Evolutionary conservation across 2,888 invertebrate species (phyloP).

Genomic region (Agrotis segetum): DNA sequence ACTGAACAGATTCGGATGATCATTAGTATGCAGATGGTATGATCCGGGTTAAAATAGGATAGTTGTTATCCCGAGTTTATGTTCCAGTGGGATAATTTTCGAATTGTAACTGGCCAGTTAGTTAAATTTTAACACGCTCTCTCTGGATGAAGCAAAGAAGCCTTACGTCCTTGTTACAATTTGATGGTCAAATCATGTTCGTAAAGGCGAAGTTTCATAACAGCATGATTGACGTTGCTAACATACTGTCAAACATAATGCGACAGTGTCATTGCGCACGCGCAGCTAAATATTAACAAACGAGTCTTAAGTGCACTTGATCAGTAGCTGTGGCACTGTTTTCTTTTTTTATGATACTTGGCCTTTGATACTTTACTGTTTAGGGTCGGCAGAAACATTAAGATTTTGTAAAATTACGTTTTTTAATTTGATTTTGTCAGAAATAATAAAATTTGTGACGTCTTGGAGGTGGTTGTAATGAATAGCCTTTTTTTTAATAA

Average conservation of each 20-base stretch:
- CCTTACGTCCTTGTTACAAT: not conserved
- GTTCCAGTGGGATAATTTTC: no score
- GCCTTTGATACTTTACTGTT: not conserved
- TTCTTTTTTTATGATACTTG: slow-evolving; percentile 12
- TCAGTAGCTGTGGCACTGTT: not conserved
- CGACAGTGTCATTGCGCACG: slow-evolving; percentile 27
- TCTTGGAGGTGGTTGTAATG: not conserved
- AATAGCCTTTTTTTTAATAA: not conserved
- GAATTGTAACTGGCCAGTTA: no score
- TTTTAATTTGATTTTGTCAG: not conserved
- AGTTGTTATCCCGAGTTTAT: no score
- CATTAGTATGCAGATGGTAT: no score
- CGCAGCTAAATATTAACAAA: slow-evolving; percentile 22
- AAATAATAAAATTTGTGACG: slow-evolving; percentile 2
- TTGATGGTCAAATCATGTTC: not conserved
- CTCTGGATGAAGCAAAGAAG: not conserved
- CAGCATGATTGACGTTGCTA: slow-evolving; percentile 34
- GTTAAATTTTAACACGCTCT: not conserved
- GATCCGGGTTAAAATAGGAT: no score
- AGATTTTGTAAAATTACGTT: not conserved
- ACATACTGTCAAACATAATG: slow-evolving; percentile 33
- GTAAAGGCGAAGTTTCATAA: slow-evolving; percentile 31
- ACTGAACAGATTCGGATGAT: no score
- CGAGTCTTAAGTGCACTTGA: slow-evolving; percentile 12
- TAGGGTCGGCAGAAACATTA: slow-evolving; percentile 2